Base-by-base conservation (phyloP, 2,113 vertebrate species). In the Elaphurus davidianus region DNA sequence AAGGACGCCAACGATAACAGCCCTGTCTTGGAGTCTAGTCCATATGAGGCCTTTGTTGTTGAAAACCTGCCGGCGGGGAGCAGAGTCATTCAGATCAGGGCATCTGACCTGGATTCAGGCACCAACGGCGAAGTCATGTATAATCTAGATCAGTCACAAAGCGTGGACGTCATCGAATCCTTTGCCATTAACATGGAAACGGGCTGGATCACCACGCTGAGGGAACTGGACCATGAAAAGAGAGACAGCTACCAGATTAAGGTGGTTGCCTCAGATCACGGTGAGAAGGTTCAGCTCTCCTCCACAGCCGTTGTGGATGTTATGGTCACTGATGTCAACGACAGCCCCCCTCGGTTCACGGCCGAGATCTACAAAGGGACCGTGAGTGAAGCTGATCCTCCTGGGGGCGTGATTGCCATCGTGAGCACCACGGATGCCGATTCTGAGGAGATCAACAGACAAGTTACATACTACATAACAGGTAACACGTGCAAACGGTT, bases 311-410 rank as follows among this genome's bases (percentile, higher is more conserved):
- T 98, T 3, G 99, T 99, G 97, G 99, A 99, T 81, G 99, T 99
- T 2, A 99, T 99, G 0, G 99, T 99, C 25, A 99, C 99, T 0
- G 99, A 99, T 4, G 99, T 99, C 87, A 99, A 99, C 11, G 99
- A 99, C 98, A 99, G 99, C 91, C 99, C 99, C 1, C 99, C 99
- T 0, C 99, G 99, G 28, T 99, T 99, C 96, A 99, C 99, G 2
- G 99, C 99, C 0, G 99, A 99, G 98, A 99, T 99, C 91, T 99
- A 99, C 97, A 99, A 99, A 98, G 99, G 99, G 88, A 99, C 99
- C 1, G 99, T 99, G 97, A 99, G 99, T 55, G 99, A 99, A 97
- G 99, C 99, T 62, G 99, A 99, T 94, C 99, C 99, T 21, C 99
- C 99, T 3, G 99, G 99, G 7, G 99, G 99, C 0, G 99, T 99